Evolutionary conservation across 2,113 vertebrate species (phyloP).

Genomic region (Pseudopipra pipra): DNA sequence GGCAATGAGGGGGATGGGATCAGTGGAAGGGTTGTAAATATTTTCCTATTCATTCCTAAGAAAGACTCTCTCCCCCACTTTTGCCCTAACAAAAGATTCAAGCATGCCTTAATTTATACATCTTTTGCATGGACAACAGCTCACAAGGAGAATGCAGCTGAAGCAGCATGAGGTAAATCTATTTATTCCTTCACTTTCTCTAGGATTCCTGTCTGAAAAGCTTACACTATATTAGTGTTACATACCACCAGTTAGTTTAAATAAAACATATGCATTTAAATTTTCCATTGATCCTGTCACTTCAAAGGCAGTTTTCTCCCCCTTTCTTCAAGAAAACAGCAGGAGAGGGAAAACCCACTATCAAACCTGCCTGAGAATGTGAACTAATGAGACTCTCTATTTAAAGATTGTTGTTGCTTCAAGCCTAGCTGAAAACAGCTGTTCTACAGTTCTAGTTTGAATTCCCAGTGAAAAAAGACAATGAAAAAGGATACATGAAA

Average conservation of each 20-base stretch:
- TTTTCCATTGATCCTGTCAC: conserved; percentile 46
- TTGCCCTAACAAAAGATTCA: conserved; percentile 1
- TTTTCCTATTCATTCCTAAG: not conserved
- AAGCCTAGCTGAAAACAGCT: conserved; percentile 23
- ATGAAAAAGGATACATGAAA: not conserved
- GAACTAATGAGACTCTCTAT: not conserved
- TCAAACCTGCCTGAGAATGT: not conserved
- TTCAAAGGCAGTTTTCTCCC: conserved; percentile 29
- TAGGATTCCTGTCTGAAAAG: conserved; percentile 36
- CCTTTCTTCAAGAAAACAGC: conserved; percentile 36
- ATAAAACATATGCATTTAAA: conserved; percentile 21
- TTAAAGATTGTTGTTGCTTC: not conserved
- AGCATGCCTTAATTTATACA: conserved; percentile 36
- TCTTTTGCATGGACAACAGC: not conserved
- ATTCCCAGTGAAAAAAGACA: not conserved
- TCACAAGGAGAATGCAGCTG: not conserved
- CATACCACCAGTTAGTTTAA: conserved; percentile 44
- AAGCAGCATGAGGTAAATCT: conserved; percentile 55
- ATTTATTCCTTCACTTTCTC: conserved; percentile 31
- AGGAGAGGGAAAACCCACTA: conserved; percentile 9
- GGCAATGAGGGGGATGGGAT: not conserved
- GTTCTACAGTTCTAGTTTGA: not conserved
- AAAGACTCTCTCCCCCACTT: not conserved
- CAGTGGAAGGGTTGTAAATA: not conserved
- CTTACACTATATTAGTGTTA: conserved; percentile 34